Base-by-base conservation (phyloP, 1,140 invertebrate genomes). In the Dreissena polymorpha region DNA sequence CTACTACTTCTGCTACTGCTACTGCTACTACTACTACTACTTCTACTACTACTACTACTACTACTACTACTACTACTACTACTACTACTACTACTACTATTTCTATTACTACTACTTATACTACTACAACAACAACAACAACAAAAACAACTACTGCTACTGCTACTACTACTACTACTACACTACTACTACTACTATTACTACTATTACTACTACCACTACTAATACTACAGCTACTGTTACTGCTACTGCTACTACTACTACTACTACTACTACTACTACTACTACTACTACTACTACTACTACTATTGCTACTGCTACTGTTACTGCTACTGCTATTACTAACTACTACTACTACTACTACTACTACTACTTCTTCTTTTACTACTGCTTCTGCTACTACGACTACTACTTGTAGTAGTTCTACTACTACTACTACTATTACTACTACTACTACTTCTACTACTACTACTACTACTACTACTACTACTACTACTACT, bases 391-490 rank as follows among this genome's bases (percentile, higher is more conserved):
- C 64, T 67, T 14, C 64, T 67, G 23, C 64, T 67, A 67, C 64
- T 67, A 67, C 64, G 12, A 67, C 64, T 67, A 67, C 64, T 67
- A 67, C 64, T 67, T 14, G 12, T 67, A 21, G 12, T 72, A 72
- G 7, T 14, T 51, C 64, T 67, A 67, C 21, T 67, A 67, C 64
- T 67, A 67, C 21, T 67, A 67, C 64, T 67, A 27, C 64, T 67
- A 67, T 23, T 13, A 14, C 21, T 67, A 13, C 64, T 67, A 67
- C 64, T 67, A 67, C 64, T 67, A 67, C 64, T 67, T 14, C 64
- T 67, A 67, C 64, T 67, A 67, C 64, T 67, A 67, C 64, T 67
- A 67, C 64, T 67, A 67, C 64, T 67, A 67, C 64, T 67, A 67
- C 64, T 67, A 67, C 64, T 67, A 67, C 64, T 67, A 21, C 64